Conservation (phyloP, 2,113 vertebrate species). For the Aegotheles bennettii region DNA sequence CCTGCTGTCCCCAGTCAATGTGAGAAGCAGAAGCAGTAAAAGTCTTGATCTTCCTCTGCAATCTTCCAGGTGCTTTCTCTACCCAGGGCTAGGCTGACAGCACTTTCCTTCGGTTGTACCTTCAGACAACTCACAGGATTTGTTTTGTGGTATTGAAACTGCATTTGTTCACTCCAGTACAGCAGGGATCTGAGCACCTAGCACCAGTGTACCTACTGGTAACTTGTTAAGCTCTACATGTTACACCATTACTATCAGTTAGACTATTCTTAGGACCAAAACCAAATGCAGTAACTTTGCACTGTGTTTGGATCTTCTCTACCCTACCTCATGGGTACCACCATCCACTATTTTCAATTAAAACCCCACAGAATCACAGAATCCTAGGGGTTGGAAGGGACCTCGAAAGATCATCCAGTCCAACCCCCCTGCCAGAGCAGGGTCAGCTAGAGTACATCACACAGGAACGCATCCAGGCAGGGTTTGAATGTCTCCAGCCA, state of each 20-base stretch:
- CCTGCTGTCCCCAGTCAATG: background rate
- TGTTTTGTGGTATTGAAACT: background rate
- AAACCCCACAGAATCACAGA: too few relatives aligned
- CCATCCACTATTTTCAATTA: background rate
- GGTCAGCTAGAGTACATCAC: too few relatives aligned
- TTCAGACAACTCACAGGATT: background rate
- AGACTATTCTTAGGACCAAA: background rate
- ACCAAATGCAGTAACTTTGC: background rate
- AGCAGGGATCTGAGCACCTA: background rate
- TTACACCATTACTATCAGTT: background rate
- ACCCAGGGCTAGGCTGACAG: background rate
- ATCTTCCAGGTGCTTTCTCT: background rate
- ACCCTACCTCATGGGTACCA: accelerated
- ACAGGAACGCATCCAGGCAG: too few relatives aligned
- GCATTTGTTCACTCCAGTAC: too few relatives aligned
- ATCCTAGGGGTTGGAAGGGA: too few relatives aligned
- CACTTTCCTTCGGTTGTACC: background rate
- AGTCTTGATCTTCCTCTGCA: background rate
- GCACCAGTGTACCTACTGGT: background rate
- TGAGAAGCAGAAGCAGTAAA: background rate
- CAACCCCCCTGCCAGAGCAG: too few relatives aligned
- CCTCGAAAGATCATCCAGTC: too few relatives aligned
- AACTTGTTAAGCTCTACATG: background rate
- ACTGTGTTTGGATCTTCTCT: background rate
- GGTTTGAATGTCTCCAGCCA: too few relatives aligned